These are phyloP conservation scores for Cathartes aura DNA, from an alignment of 2,113 vertebrate genomes.

Conservation along the genomic window DNA sequence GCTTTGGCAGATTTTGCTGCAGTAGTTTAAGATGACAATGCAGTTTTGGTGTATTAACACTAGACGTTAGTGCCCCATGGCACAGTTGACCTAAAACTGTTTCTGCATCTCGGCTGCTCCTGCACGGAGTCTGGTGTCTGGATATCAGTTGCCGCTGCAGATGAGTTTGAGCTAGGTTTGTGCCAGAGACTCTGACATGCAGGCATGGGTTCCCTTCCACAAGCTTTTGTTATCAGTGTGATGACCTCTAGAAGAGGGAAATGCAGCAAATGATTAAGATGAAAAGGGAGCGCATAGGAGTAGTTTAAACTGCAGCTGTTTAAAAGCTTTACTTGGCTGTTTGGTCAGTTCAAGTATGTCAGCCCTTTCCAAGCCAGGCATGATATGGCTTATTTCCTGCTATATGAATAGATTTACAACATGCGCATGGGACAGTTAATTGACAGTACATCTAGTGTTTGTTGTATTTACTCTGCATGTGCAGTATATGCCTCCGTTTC, in stretches of 20 bases:
- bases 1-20: neutral
- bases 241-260: neutral
- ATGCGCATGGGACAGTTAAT: neutral
- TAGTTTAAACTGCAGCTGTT: neutral
- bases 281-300: neutral
- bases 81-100: neutral
- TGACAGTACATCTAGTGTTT: neutral
- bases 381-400: neutral
- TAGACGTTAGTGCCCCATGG: accelerated
- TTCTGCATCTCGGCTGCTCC: neutral
- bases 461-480: neutral
- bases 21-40: neutral
- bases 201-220: neutral
- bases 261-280: neutral
- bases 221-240: neutral
- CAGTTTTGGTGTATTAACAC: neutral
- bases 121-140: neutral
- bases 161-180: neutral
- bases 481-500: neutral
- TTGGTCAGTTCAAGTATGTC: neutral
- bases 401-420: neutral
- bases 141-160: neutral
- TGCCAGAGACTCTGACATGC: neutral
- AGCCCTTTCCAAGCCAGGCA: neutral
- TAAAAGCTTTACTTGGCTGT: neutral